Conservation (phyloP, 2,888 invertebrate genomes). For the Sylvicola cinctus region DNA sequence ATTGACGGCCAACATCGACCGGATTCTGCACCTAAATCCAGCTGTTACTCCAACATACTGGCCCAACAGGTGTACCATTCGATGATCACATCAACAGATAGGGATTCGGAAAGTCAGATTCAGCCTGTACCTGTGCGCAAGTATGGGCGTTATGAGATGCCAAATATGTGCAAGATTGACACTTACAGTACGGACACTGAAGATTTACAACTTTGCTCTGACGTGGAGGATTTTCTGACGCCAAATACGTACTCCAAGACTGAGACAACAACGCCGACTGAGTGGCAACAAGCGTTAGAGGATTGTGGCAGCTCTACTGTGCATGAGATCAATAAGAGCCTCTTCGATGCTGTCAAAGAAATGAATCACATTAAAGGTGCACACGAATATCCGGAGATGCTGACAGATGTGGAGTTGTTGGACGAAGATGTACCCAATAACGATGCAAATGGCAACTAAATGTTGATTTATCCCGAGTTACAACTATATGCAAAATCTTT, state of each 20-base stretch:
- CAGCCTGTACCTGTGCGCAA: conserved; percentile 5
- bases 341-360: conserved; percentile 27
- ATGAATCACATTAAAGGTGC: conserved; percentile 30
- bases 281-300: conserved; percentile 24
- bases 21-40: too few relatives aligned
- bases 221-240: conserved; percentile 23
- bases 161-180: conserved; percentile 4
- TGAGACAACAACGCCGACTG: conserved; percentile 19
- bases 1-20: not conserved
- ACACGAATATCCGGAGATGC: conserved; percentile 21
- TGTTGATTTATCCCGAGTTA: too few relatives aligned
- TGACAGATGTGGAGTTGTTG: conserved; percentile 34
- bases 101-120: not conserved
- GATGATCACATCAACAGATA: conserved; percentile 10
- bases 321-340: conserved; percentile 23
- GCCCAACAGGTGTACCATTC: conserved; percentile 9
- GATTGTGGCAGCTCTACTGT: conserved; percentile 25
- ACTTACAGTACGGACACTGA: conserved; percentile 14
- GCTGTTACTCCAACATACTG: conserved; percentile 6
- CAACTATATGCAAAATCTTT: too few relatives aligned
- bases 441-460: too few relatives aligned
- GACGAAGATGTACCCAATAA: conserved; percentile 13
- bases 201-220: conserved; percentile 26
- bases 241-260: conserved; percentile 12
- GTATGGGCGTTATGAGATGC: conserved; percentile 9